Base-by-base conservation (phyloP, 2,113 vertebrate species). In the Chloroceryle aenea region DNA sequence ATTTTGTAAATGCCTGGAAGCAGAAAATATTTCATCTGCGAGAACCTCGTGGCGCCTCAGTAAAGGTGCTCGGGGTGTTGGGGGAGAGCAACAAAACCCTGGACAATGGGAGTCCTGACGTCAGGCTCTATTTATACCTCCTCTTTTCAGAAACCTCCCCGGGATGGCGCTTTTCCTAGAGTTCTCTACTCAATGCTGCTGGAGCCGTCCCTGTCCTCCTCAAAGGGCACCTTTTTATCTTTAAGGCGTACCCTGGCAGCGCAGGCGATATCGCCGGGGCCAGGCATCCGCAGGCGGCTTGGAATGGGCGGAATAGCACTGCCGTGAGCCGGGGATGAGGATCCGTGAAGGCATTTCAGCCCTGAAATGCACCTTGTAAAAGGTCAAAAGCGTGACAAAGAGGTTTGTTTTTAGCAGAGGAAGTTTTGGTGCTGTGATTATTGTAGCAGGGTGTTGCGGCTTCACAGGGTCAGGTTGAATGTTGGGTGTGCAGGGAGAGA, bases 81-180 rank as follows among this genome's bases (percentile, higher is more conserved):
- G 63, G 63, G 94, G 91, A 74, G 95, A 85, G n/a, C 10, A 2
- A 75, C 36, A 63, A 55, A 95, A 56, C 64, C 56, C 87, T 0
- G 72, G 62, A 92, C 73, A 82, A 90, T 89, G 95, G 62, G 42
- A 76, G 76, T 69, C 80, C 61, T 95, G 87, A 93, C 40, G 38
- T 80, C 88, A 42, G 92, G 18, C 47, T 94, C 96, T 97, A 96
- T 97, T 97, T 97, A 86, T 97, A 97, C 53, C 84, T 91, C 47
- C 48, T 82, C 73, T 75, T 94, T 96, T 94, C 90, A 95, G 66
- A 92, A 91, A 55, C 73, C 81, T 79, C 85, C 74, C 80, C 4
- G 8, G 91, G 58, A 91, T 71, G 63, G 82, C 5, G 47, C 72
- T 94, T 96, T 96, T 93, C 87, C 87, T 97, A 67, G 80, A 90